Percentiles rank a stretch among this genome's conserved stretches.
Conservation (phyloP, 2,113 vertebrate species). For the Gambusia holbrooki region DNA sequence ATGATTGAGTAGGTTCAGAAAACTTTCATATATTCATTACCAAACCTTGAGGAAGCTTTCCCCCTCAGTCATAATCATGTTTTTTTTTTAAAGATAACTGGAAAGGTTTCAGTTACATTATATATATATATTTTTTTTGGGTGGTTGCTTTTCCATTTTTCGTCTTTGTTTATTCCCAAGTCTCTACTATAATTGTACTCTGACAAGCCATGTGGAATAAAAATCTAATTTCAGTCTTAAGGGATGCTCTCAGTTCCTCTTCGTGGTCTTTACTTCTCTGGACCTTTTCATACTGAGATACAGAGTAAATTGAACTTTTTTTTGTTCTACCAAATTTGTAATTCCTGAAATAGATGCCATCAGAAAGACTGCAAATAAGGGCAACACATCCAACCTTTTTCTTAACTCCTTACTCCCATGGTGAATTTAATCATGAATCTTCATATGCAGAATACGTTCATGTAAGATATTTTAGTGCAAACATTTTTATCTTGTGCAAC, state of each 20-base stretch:
- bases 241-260: constrained; percentile 37
- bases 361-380: neutral
- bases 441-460: neutral
- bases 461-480: neutral
- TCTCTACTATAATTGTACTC: constrained; percentile 58
- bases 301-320: constrained; percentile 13
- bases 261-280: constrained; percentile 46
- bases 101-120: constrained; percentile 49
- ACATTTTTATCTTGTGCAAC: neutral
- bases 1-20: constrained; percentile 4
- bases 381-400: too few relatives aligned
- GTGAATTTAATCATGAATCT: too few relatives aligned
- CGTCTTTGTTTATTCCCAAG: constrained; percentile 50
- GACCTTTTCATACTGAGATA: constrained; percentile 31
- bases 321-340: constrained; percentile 8
- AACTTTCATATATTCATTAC: neutral
- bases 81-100: constrained; percentile 40
- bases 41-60: constrained; percentile 8
- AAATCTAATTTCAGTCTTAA: constrained; percentile 38
- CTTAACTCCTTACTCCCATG: too few relatives aligned
- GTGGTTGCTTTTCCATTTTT: constrained; percentile 10
- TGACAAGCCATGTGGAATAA: constrained; percentile 62
- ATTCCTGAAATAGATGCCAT: constrained; percentile 6
- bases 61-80: constrained; percentile 26
- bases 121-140: constrained; percentile 29